Percentiles rank a stretch among this genome's conserved stretches.
Evolutionary conservation across 2,888 invertebrate species (phyloP).

Genomic region (Lasioglossum oenotherae): DNA sequence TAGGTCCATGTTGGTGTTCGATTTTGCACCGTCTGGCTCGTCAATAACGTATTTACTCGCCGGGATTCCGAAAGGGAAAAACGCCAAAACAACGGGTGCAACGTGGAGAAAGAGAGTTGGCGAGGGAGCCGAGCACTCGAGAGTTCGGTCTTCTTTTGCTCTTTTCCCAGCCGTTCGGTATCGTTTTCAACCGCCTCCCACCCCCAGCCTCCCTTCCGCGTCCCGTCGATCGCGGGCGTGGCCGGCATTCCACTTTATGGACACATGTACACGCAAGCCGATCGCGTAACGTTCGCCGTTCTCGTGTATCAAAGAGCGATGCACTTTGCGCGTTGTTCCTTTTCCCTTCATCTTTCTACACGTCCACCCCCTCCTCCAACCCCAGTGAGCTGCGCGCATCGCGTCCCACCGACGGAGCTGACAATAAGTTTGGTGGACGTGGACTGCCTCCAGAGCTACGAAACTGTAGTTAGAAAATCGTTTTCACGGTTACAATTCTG

Average conservation of each 20-base stretch:
- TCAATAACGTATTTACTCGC: constrained; percentile 63
- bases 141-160: constrained; percentile 33
- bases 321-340: constrained; percentile 58
- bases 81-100: constrained; percentile 44
- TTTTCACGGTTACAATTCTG: neutral
- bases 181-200: constrained; percentile 27
- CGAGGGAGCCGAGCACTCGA: constrained; percentile 19
- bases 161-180: constrained; percentile 30
- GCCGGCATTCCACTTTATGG: constrained; percentile 47
- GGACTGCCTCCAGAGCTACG: neutral
- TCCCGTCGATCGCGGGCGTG: constrained; percentile 59
- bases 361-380: neutral
- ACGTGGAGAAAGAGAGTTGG: constrained; percentile 7
- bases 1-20: constrained; percentile 25
- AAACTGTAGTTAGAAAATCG: neutral
- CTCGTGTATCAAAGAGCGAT: constrained; percentile 63
- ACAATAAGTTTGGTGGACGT: neutral
- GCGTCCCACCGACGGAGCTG: neutral
- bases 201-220: neutral
- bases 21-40: constrained; percentile 57
- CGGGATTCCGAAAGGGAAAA: constrained; percentile 29
- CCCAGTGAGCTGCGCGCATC: neutral
- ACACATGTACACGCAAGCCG: constrained; percentile 33
- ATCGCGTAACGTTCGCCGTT: constrained; percentile 42
- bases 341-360: constrained; percentile 28